These are phyloP conservation scores for Microplitis mediator DNA, from an alignment of 1,140 invertebrate genomes.

Conservation along the genomic window DNA sequence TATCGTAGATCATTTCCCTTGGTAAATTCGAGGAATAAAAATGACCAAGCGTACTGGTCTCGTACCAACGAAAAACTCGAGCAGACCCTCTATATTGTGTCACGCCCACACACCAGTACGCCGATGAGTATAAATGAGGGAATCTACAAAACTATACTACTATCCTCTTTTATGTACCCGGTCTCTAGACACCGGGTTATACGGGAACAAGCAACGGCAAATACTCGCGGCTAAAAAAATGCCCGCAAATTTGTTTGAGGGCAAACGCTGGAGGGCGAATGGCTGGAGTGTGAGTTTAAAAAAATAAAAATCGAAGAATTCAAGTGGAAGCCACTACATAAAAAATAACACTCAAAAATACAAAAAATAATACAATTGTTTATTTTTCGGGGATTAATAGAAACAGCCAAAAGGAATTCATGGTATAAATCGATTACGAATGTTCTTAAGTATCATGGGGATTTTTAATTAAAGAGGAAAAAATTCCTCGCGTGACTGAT, in stretches of 20 bases:
- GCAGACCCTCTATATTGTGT: conserved; percentile 18
- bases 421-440: neutral
- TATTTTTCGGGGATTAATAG: neutral
- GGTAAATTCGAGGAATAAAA: conserved; percentile 55
- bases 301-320: neutral
- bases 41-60: conserved; percentile 38
- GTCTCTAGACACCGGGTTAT: neutral
- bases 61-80: conserved; percentile 32
- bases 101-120: conserved; percentile 1
- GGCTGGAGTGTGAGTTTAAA: neutral
- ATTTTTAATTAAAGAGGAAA: no score
- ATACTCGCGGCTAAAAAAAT: conserved; percentile 26
- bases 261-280: neutral
- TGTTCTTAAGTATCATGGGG: neutral
- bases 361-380: neutral
- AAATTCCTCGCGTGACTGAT: no score
- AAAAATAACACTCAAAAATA: neutral
- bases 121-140: neutral
- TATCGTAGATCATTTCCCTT: conserved; percentile 59
- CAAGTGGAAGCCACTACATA: conserved; percentile 1
- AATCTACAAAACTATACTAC: neutral
- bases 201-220: conserved; percentile 7
- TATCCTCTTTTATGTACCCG: neutral
- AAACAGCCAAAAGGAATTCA: neutral
- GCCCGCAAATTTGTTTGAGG: conserved; percentile 23